Evolutionary conservation across 2,888 invertebrate species (phyloP), one percentile per base, ranked within the genome.

Genomic region (Watsonalla binaria): DNA sequence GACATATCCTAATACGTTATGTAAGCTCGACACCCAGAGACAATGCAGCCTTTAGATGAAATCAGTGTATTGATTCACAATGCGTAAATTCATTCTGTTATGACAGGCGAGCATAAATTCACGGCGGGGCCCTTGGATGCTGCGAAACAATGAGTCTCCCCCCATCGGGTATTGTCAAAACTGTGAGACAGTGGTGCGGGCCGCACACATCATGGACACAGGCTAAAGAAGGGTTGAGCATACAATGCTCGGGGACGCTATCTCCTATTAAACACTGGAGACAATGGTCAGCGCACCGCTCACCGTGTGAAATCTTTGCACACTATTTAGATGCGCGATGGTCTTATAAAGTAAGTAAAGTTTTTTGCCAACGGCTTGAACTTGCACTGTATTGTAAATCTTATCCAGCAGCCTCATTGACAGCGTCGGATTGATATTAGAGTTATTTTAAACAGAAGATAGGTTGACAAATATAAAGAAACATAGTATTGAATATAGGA

Each of bases 101-200:
- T 90, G 90, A 90, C 90, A 90, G 86, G 86, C 83, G 78, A 81
- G 86, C 84, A 86, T 88, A 89, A 89, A 89, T 88, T 89, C 82
- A 72, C 83, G 65, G 79, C 82, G 78, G 84, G 84, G 84, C 84
- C 85, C 86, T 85, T 68, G 83, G 90, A 90, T 84, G 87, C 90
- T 90, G 90, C 79, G 74, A 83, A 80, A 89, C 89, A 89, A 90
- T 85, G 76, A 74, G 67, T 74, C 66, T 79, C 82, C 82, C 84
- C 82, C 82, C 70, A 81, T 76, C 78, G 74, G 64, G 56, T 68
- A 80, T 80, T 80, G 82, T 81, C 76, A 76, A 80, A 79, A 74
- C 80, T 82, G 83, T 81, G 84, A 86, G 84, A 86, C 82, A 80
- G 83, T 80, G 83, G 82, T 80, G 76, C 76, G 80, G 80, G 71